Percentiles rank a stretch among this genome's conserved stretches.
These are phyloP conservation scores for Melinaea menophilus DNA, from an alignment of 2,888 invertebrate species.

Conservation along the genomic window DNA sequence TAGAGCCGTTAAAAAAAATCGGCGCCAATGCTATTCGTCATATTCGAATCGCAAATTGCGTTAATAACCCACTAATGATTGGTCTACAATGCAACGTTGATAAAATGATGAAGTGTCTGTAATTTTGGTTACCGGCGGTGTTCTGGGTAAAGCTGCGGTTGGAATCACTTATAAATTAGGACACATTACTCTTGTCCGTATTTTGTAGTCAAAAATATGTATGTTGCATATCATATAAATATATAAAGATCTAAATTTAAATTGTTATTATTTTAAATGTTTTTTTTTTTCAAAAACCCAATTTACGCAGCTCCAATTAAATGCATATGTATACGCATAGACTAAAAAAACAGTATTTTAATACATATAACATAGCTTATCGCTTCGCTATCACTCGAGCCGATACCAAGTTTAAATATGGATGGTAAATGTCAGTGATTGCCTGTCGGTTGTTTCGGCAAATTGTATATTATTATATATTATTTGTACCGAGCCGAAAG, in stretches of 20 bases:
- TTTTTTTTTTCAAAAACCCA: too few relatives aligned
- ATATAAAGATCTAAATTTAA: too few relatives aligned
- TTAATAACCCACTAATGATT: conserved; percentile 26
- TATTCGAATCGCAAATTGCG: conserved; percentile 17
- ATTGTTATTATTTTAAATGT: too few relatives aligned
- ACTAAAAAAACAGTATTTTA: neutral
- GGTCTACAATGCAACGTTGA: conserved; percentile 23
- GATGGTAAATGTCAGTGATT: conserved; percentile 40
- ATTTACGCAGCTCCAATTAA: too few relatives aligned
- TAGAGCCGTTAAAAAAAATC: conserved; percentile 19
- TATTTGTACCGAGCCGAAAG: conserved; percentile 47
- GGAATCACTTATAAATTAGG: conserved; percentile 3
- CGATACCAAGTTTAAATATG: conserved; percentile 1
- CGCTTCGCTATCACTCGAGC: neutral
- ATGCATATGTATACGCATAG: neutral
- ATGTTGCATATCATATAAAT: too few relatives aligned
- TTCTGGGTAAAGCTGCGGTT: conserved; percentile 10
- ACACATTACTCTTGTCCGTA: too few relatives aligned
- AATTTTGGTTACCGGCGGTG: conserved; percentile 19
- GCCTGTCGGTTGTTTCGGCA: conserved; percentile 55
- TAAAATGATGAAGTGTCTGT: conserved; percentile 20
- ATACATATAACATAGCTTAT: neutral
- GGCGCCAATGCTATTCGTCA: conserved; percentile 24
- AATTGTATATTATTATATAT: conserved; percentile 66
- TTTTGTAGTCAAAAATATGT: neutral